Evolutionary conservation across 2,888 invertebrate species (phyloP).

Genomic region (Drosophila testacea): DNA sequence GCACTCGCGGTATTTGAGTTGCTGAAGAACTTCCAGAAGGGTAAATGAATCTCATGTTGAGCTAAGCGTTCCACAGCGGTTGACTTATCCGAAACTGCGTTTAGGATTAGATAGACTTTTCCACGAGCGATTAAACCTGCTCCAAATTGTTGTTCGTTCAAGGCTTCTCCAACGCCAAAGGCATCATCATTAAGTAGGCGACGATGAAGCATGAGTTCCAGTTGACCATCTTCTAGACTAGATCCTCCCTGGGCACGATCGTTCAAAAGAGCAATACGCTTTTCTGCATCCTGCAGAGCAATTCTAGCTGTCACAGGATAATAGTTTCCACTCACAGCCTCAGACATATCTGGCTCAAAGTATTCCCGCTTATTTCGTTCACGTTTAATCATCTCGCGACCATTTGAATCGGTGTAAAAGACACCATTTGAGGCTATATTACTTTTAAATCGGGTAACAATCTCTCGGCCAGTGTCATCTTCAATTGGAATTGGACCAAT

Average conservation of each 20-base stretch:
- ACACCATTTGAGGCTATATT: slow-evolving; percentile 87
- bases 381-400: slow-evolving; percentile 92
- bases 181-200: slow-evolving; percentile 94
- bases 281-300: slow-evolving; percentile 87
- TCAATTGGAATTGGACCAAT: slow-evolving; percentile 91
- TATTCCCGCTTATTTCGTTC: slow-evolving; percentile 89
- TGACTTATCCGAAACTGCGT: slow-evolving; percentile 16
- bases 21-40: slow-evolving; percentile 88
- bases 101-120: slow-evolving; percentile 87
- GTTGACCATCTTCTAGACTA: slow-evolving; percentile 90
- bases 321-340: slow-evolving; percentile 94
- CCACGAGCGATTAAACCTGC: slow-evolving; percentile 90
- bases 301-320: slow-evolving; percentile 96
- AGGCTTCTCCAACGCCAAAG: slow-evolving; percentile 95
- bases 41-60: slow-evolving; percentile 86
- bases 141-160: slow-evolving; percentile 92
- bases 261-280: slow-evolving; percentile 86
- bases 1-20: slow-evolving; percentile 82
- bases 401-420: slow-evolving; percentile 98
- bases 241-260: slow-evolving; percentile 94
- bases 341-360: slow-evolving; percentile 88
- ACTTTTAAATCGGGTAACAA: slow-evolving; percentile 91
- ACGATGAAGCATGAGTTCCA: slow-evolving; percentile 95
- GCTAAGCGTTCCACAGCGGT: slow-evolving; percentile 85
- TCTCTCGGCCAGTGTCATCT: slow-evolving; percentile 91